Evolutionary conservation across 2,888 invertebrate species (phyloP).

Genomic region (Tricholauxania praeusta): DNA sequence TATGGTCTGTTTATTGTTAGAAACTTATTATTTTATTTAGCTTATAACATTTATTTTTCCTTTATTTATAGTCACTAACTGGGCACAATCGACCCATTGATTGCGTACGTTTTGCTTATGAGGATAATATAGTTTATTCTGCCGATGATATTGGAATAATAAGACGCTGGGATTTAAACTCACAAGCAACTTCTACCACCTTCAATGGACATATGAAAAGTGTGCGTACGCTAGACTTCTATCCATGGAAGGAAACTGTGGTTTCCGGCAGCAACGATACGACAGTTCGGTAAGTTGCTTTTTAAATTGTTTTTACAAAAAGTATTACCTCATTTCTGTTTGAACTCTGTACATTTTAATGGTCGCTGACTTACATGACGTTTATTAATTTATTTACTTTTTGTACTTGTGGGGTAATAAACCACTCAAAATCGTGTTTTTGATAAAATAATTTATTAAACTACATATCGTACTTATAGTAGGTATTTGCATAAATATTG

Average conservation of each 20-base stretch:
- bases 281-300: conserved; percentile 68
- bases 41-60: neutral
- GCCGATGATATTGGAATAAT: conserved; percentile 94
- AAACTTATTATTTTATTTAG: neutral
- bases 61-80: conserved; percentile 79
- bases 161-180: conserved; percentile 96
- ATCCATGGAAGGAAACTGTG: conserved; percentile 94
- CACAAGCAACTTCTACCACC: conserved; percentile 69
- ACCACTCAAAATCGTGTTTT: too few relatives aligned
- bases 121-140: conserved; percentile 94
- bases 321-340: neutral
- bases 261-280: conserved; percentile 95
- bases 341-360: too few relatives aligned
- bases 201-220: conserved; percentile 78
- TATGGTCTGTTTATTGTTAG: conserved; percentile 75
- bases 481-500: too few relatives aligned
- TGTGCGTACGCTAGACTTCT: conserved; percentile 93
- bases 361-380: too few relatives aligned
- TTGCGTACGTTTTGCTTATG: conserved; percentile 93
- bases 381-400: too few relatives aligned
- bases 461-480: too few relatives aligned
- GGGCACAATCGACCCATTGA: conserved; percentile 95
- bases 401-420: too few relatives aligned
- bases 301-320: neutral
- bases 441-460: too few relatives aligned